Evolutionary conservation across 2,888 invertebrate genomes (phyloP), one percentile per base, ranked within the genome.

Genomic region (Thumatha senex): DNA sequence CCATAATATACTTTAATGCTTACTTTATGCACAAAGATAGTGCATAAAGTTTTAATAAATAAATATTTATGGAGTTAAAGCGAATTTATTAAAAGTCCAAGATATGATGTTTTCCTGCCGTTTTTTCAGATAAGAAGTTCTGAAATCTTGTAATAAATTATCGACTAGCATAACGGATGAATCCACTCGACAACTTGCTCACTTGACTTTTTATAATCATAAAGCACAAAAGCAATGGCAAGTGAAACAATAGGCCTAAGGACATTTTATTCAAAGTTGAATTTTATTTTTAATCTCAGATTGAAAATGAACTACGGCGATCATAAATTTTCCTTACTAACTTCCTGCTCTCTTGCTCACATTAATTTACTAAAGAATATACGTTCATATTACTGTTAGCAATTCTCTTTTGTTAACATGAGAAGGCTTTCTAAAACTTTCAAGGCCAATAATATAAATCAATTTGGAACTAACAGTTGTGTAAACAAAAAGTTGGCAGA

Each of bases 391-490:
- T 50, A 52, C 58, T 56, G 60, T 56, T 54, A 40, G 40, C 35
- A 40, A 48, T 42, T 46, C 49, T 15, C 35, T 34, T 51, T 54
- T 46, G 56, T 60, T 51, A 54, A 65, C 65, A 63, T 42, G 66
- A 50, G 46, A 65, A 65, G 35, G 63, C 66, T 65, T 45, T 65
- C 56, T 60, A 60, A 42, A 64, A 62, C 46, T 61, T 58, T 52
- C 46, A 51, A 60, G 65, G 60, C 46, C 52, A 49, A 58, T 58
- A 61, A 64, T 63, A 50, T 58, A 60, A 55, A 65, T 61, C 56
- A 58, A 65, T 63, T 58, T 53, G 51, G n/a, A 54, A 52, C 56
- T 58, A 46, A 34, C 45, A 51, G 45, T 29, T 48, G 18, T 24
- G 18, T 24, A 24, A 60, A 63, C 62, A 59, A 65, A 62, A 62